These are phyloP conservation scores for Martes martes DNA, from an alignment of 2,113 vertebrate genomes.

Conservation along the genomic window DNA sequence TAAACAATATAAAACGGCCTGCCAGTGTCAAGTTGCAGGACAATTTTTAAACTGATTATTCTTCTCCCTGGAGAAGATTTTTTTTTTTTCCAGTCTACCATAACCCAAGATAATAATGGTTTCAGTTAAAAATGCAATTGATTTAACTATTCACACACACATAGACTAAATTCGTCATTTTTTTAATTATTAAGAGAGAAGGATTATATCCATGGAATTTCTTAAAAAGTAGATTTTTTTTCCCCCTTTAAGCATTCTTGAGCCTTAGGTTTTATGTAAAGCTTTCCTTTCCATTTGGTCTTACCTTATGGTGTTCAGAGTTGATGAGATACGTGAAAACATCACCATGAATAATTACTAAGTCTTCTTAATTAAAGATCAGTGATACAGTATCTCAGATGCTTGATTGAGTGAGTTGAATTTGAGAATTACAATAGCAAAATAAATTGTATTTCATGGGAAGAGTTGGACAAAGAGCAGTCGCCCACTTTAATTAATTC, in stretches of 20 bases:
- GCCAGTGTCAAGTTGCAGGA: background rate
- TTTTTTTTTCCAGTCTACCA: slow-evolving; percentile 15
- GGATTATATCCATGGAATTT: background rate
- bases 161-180: background rate
- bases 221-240: background rate
- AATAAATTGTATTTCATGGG: background rate
- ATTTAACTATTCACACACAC: background rate
- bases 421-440: background rate
- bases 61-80: slow-evolving; percentile 2
- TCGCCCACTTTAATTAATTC: background rate
- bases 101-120: background rate
- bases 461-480: background rate
- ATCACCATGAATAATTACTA: background rate
- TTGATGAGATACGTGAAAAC: background rate
- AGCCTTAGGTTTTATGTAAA: background rate
- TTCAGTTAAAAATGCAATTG: background rate
- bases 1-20: background rate
- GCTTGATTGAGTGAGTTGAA: background rate
- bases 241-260: background rate
- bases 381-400: background rate
- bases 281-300: background rate
- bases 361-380: background rate
- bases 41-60: background rate
- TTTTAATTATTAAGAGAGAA: background rate
- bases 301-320: background rate